Evolutionary conservation across 2,888 invertebrate genomes (phyloP).

Genomic region (Lumbricus terrestris): DNA sequence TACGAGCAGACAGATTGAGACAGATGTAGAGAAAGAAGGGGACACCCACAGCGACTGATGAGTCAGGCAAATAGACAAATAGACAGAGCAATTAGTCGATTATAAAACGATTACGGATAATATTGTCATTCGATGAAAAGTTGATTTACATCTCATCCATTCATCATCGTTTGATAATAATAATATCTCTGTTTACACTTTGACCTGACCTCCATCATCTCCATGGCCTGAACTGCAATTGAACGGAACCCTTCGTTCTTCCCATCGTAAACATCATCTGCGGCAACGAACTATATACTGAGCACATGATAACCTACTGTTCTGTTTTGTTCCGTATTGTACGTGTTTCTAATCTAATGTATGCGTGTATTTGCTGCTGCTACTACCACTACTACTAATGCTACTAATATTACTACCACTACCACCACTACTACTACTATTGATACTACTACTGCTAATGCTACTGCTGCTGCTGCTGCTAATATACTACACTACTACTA

Average conservation of each 20-base stretch:
- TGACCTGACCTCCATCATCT: background rate
- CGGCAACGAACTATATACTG: too few species aligned
- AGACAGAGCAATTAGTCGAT: background rate
- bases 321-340: background rate
- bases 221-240: too few species aligned
- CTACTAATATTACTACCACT: too few species aligned
- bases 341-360: background rate
- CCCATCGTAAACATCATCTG: too few species aligned
- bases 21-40: too few species aligned
- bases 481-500: too few species aligned
- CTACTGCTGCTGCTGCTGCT: too few species aligned
- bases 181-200: background rate
- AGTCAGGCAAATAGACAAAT: background rate
- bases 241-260: too few species aligned
- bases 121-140: background rate
- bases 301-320: background rate
- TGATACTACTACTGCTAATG: too few species aligned
- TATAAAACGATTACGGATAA: background rate
- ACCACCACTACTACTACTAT: too few species aligned
- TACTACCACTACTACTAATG: too few species aligned
- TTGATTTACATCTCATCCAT: background rate
- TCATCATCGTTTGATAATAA: background rate
- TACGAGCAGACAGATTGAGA: background rate
- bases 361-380: too few species aligned
- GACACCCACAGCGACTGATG: background rate